Percentiles rank a stretch among this genome's conserved stretches.
Conservation (phyloP, 2,888 invertebrate species). For the Athalia circularis region DNA sequence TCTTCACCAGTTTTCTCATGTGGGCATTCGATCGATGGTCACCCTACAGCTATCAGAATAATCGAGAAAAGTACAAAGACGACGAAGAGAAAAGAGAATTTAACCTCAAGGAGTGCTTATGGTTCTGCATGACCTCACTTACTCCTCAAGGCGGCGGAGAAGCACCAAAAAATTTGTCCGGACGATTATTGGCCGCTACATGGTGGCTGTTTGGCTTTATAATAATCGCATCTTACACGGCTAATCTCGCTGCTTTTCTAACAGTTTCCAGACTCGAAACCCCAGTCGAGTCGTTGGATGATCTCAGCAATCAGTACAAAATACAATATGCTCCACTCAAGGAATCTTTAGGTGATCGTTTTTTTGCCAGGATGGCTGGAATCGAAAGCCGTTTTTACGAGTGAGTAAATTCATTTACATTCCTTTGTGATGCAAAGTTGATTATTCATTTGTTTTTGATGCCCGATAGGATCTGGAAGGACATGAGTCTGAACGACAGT, state of each 20-base stretch:
- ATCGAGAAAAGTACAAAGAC: constrained; percentile 92
- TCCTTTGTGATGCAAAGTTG: too few relatives aligned
- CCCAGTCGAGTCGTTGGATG: constrained; percentile 94
- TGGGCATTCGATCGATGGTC: constrained; percentile 98
- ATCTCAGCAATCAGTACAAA: constrained; percentile 96
- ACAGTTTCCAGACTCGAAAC: constrained; percentile 95
- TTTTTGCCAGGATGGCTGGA: constrained; percentile 96
- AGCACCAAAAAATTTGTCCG: constrained; percentile 96
- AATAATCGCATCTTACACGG: constrained; percentile 98
- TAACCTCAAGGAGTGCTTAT: constrained; percentile 95
- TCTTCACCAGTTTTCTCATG: constrained; percentile 95
- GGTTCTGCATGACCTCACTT: constrained; percentile 99
- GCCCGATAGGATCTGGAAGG: constrained; percentile 92
- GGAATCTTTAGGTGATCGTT: constrained; percentile 92
- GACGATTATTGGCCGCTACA: constrained; percentile 95
- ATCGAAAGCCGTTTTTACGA: constrained; percentile 97
- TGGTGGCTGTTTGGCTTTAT: constrained; percentile 99
- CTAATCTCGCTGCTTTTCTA: constrained; percentile 97
- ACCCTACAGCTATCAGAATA: constrained; percentile 97
- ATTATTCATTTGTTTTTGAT: background rate
- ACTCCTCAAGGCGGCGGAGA: constrained; percentile 97
- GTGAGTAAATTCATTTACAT: constrained; percentile 76
- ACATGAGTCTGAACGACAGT: constrained; percentile 97
- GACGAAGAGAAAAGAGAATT: constrained; percentile 97
- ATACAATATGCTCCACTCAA: constrained; percentile 95